Evolutionary conservation across 1,140 invertebrate species (phyloP).

Genomic region (Thaumetopoea pityocampa): DNA sequence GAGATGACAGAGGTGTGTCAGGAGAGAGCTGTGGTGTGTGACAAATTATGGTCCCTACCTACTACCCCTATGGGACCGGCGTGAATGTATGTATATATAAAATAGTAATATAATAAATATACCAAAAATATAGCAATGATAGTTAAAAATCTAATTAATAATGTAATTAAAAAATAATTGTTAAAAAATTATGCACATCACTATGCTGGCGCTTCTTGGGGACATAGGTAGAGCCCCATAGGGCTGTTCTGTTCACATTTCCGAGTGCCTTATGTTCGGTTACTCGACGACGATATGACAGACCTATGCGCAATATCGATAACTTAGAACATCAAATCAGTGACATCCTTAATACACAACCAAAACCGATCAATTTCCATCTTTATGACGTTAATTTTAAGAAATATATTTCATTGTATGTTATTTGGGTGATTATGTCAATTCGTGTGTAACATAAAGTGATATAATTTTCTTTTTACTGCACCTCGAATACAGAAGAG

Average conservation of each 20-base stretch:
- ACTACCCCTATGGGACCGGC: too few relatives aligned
- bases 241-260: conserved; percentile 58
- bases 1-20: too few relatives aligned
- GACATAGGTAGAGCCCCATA: conserved; percentile 51
- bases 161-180: conserved; percentile 1
- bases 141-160: too few relatives aligned
- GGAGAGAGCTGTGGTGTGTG: too few relatives aligned
- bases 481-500: conserved; percentile 55
- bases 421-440: conserved; percentile 1
- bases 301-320: conserved; percentile 59
- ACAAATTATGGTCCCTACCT: too few relatives aligned
- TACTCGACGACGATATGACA: conserved; percentile 62
- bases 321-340: conserved; percentile 22
- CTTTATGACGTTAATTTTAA: conserved; percentile 14
- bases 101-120: too few relatives aligned
- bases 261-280: conserved; percentile 72
- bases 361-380: conserved; percentile 17
- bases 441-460: conserved; percentile 17
- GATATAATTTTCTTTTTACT: conserved; percentile 69
- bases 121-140: too few relatives aligned
- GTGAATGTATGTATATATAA: too few relatives aligned
- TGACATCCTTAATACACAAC: conserved; percentile 30
- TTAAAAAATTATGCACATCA: conserved; percentile 18
- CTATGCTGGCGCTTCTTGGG: conserved; percentile 57
- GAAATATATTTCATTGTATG: conserved; percentile 8